Conservation (phyloP, 2,113 vertebrate genomes). For the Engraulis encrasicolus region DNA sequence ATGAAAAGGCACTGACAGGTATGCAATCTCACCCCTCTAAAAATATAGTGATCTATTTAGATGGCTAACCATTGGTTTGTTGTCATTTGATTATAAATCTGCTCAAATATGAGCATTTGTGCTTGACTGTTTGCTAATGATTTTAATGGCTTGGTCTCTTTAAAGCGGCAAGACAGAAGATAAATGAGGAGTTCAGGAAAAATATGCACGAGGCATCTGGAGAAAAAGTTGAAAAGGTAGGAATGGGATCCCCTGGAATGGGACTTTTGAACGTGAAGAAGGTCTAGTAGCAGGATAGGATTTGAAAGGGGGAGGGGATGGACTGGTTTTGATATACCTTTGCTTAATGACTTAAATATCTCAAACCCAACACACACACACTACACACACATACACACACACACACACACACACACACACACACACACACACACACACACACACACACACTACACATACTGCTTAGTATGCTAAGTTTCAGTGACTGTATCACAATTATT, state of each 20-base stretch:
- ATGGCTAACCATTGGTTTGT: background rate
- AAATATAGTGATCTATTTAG: background rate
- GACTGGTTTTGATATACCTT: no score
- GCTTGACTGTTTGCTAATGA: background rate
- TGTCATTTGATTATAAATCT: background rate
- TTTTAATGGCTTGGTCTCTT: background rate
- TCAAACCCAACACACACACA: no score
- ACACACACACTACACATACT: no score
- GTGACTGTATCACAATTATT: no score
- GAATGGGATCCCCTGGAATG: no score
- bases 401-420: no score
- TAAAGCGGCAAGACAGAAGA: conserved; percentile 74
- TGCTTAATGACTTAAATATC: no score
- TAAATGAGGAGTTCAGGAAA: conserved; percentile 77
- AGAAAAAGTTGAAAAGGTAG: conserved; percentile 74
- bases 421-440: no score
- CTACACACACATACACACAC: no score
- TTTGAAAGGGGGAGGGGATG: background rate
- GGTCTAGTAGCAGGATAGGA: no score
- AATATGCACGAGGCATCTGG: conserved; percentile 72
- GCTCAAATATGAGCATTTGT: background rate
- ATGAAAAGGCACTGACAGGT: conserved; percentile 70
- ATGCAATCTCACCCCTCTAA: background rate
- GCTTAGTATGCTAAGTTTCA: no score
- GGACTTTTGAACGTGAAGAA: background rate